Percentiles rank a stretch among this genome's conserved stretches.
Evolutionary conservation across 2,888 invertebrate species (phyloP).

Genomic region (Spisula subtruncata): DNA sequence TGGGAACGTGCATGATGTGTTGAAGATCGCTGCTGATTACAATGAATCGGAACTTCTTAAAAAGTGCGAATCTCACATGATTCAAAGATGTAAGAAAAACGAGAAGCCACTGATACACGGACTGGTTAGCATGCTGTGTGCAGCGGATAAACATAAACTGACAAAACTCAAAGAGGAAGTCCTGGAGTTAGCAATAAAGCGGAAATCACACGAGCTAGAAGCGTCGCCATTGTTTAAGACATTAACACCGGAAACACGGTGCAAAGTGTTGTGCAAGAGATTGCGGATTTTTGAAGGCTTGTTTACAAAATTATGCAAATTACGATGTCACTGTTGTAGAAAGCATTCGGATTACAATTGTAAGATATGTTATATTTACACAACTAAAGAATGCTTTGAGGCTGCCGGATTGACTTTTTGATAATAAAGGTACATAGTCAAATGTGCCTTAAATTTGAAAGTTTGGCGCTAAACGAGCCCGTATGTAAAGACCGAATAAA

Average conservation of each 20-base stretch:
- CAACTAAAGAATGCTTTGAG: constrained; percentile 66
- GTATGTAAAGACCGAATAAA: no score
- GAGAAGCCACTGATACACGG: constrained; percentile 71
- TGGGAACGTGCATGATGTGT: constrained; percentile 68
- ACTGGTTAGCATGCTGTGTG: constrained; percentile 66
- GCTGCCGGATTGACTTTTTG: constrained; percentile 64
- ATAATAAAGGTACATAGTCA: not conserved
- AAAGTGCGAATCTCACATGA: constrained; percentile 65
- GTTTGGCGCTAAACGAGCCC: not conserved
- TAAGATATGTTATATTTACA: constrained; percentile 69
- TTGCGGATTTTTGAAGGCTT: constrained; percentile 67
- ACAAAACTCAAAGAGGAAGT: constrained; percentile 67
- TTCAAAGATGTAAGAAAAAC: constrained; percentile 66
- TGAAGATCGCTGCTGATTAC: constrained; percentile 65
- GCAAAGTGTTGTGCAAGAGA: constrained; percentile 65
- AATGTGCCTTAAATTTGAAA: not conserved
- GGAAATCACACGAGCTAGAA: constrained; percentile 69
- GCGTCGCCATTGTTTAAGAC: constrained; percentile 70
- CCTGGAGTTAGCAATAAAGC: constrained; percentile 66
- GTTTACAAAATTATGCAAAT: constrained; percentile 65
- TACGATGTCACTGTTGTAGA: constrained; percentile 71
- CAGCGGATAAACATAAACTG: constrained; percentile 70
- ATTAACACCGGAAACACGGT: constrained; percentile 62
- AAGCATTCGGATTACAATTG: constrained; percentile 73
- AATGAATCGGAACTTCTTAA: constrained; percentile 60